Base-by-base conservation (phyloP, 1,140 invertebrate species). In the Contarinia nasturtii region DNA sequence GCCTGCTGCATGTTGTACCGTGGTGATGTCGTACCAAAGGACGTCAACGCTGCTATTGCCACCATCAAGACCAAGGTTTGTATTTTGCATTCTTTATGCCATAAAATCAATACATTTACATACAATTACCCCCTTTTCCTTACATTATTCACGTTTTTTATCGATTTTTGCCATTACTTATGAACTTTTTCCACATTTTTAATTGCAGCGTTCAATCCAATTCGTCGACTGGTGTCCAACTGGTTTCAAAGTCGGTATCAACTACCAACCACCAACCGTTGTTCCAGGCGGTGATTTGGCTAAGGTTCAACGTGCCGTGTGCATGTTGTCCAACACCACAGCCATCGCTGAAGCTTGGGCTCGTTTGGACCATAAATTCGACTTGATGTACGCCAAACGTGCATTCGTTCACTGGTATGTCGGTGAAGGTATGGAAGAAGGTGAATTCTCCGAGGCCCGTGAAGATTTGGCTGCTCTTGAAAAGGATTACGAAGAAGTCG, bases 151-250 rank as follows among this genome's bases (percentile, higher is more conserved):
- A 27, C 3, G 10, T 27, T 27, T 10, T 27, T 27, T 5, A 27
- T 27, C 27, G 27, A 27, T 27, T 27, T 27, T 27, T 27, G 3
- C 10, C 27, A 10, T 27, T 10, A n/a, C n/a, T n/a, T n/a, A n/a
- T n/a, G n/a, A 3, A 27, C 10, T 27, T 27, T 27, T 27, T 27
- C 27, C n/a, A n/a, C n/a, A n/a, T 27, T 27, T 27, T 10, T 3
- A 3, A 27, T 27, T 27, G 27, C 27, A 86, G 67, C 71, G 80
- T 46, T 77, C 78, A 52, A 84, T 90, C 55, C 80, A 86, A 66
- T 91, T 91, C 63, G 87, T 90, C 17, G 86, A 89, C 67, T 87
- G 86, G 86, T 89, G 85, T 66, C 86, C 85, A 40, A 89, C 86
- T 54, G 85, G 85, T 51, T 86, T 84, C 72, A 84, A 83, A 69